Base-by-base conservation (phyloP, 2,888 invertebrate genomes). In the Netelia virgata region DNA sequence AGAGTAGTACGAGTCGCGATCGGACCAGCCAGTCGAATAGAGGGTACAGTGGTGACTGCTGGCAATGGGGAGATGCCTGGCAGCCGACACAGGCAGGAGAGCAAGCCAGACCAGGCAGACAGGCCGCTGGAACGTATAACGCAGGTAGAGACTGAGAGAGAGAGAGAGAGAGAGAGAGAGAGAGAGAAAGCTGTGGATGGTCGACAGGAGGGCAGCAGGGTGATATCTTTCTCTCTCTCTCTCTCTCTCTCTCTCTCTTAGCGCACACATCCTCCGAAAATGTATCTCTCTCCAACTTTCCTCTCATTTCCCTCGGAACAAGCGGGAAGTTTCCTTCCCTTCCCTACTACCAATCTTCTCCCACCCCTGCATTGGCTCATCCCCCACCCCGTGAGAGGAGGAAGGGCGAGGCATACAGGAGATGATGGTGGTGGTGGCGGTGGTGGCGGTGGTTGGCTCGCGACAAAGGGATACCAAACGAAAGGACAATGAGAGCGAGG, bases 401-500 rank as follows among this genome's bases (percentile, higher is more conserved):
- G 28, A 55, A 78, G 70, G 53, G 55, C 83, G 80, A 88, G 85
- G 86, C 86, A 82, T 73, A 86, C 81, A 81, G 78, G 78, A 81
- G 59, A 85, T 82, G 77, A 85, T 82, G 87, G 55, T 55, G 55
- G 11, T 18, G 55, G 18, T 57, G n/a, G 23, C 23, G 57, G 84
- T 82, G 87, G 84, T 82, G 86, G 55, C 18, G 55, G 11, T 18
- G 55, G 57, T 57, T 36, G n/a, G 86, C 88, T 88, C 88, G 88
- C 87, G 61, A 50, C 61, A 36, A 20, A 18, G 53, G 18, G 76
- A 20, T 88, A 86, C 87, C 86, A 86, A 87, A 89, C 88, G 88
- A 88, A 88, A 87, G 90, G 90, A 88, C 88, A 90, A 90, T 90
- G 90, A 88, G 89, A 86, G 88, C 87, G 88, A 85, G 87, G 68